Base-by-base conservation (phyloP, 2,113 vertebrate species). In the Ptychochromis oligacanthus region DNA sequence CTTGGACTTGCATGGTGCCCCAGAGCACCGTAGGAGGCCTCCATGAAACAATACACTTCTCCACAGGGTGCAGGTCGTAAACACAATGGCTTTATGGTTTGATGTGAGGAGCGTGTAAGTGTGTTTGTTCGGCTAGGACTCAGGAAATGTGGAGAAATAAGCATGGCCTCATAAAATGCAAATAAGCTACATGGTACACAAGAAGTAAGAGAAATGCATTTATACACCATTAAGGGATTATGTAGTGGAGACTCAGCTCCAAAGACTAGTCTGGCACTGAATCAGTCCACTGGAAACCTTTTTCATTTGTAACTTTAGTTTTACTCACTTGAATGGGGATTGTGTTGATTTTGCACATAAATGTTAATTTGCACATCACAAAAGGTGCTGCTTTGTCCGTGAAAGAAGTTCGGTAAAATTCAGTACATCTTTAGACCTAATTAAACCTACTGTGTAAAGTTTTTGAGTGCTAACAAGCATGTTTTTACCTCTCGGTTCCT, bases 51-150 rank as follows among this genome's bases (percentile, higher is more conserved):
- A 74, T 58, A 31, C 80, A 24, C 11, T 4, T 77, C 76, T 65
- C 85, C 22, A 4, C 81, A 58, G 79, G 87, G 65, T 40, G 77
- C 79, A 40, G 34, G 40, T 70, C 79, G 61, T 75, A 83, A 90
- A 87, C 76, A 82, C 58, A 77, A 62, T 80, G 77, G 83, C 55
- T 52, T 20, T 3, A 2, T 3, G 13, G 57, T 46, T 74, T 70
- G 60, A 28, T 49, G 7, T 12, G 40, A 60, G 76, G 49, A 55
- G 28, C 10, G 15, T 26, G 65, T 1, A 13, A 46, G n/a, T 62
- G 59, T 55, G 40, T 90, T 79, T 77, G 57, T 64, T 75, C 46
- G 62, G 76, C 24, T 28, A 0, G 26, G 67, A 46, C 28, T 54
- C 65, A 62, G 31, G 10, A 80, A 75, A 76, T 40, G 36, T 17